Conservation (phyloP, 1,140 invertebrate genomes). For the Drosophila dunni region DNA sequence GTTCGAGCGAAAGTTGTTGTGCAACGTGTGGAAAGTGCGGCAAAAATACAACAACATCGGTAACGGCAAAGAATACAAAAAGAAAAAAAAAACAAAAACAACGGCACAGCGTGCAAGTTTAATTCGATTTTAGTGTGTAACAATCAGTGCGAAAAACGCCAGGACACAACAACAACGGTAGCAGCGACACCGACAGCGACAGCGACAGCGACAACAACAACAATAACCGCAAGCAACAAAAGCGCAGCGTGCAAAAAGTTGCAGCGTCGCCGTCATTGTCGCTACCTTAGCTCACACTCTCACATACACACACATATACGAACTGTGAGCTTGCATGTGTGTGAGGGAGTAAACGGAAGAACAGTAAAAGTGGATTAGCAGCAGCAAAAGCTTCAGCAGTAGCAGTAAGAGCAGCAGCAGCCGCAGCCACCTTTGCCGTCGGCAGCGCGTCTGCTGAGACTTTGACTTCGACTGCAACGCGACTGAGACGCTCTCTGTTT, state of each 20-base stretch:
- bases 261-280: conserved; percentile 28
- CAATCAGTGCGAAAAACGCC: conserved; percentile 66
- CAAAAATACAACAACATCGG: conserved; percentile 41
- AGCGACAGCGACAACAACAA: conserved; percentile 30
- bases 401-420: conserved; percentile 35
- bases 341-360: conserved; percentile 33
- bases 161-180: conserved; percentile 24
- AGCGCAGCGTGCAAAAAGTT: conserved; percentile 45
- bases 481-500: conserved; percentile 21
- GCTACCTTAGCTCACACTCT: conserved; percentile 35
- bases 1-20: conserved; percentile 74
- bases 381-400: conserved; percentile 49
- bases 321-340: conserved; percentile 3
- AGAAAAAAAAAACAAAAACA: conserved; percentile 13
- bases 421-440: conserved; percentile 34
- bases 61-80: conserved; percentile 6
- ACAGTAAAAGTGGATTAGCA: conserved; percentile 75
- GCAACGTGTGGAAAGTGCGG: conserved; percentile 73
- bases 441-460: conserved; percentile 43
- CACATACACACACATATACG: not conserved
- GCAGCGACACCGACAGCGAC: conserved; percentile 27
- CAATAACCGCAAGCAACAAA: conserved; percentile 48
- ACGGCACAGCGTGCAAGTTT: conserved; percentile 61
- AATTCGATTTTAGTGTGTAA: conserved; percentile 80
- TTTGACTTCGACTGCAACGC: conserved; percentile 6